These are phyloP conservation scores for Fundulus diaphanus DNA, from an alignment of 2,797 vertebrate species.

Conservation along the genomic window DNA sequence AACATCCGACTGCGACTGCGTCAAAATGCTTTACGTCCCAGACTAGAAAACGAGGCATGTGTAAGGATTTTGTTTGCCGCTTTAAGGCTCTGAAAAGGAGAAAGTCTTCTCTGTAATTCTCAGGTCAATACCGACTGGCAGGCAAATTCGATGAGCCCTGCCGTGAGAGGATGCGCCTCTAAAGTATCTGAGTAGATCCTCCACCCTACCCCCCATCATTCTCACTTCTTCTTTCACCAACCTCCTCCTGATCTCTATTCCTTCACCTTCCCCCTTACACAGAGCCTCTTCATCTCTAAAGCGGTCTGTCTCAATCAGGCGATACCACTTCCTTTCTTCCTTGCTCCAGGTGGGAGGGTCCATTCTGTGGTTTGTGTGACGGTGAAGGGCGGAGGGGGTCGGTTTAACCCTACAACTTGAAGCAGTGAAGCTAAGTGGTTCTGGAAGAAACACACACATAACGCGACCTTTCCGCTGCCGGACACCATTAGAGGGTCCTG, in stretches of 20 bases:
- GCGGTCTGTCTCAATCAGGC: conserved; percentile 74
- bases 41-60: conserved; percentile 39
- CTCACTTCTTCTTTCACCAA: conserved; percentile 25
- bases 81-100: conserved; percentile 12
- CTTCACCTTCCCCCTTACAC: conserved; percentile 34
- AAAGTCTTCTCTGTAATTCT: conserved; percentile 15
- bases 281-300: conserved; percentile 53
- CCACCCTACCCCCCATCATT: conserved; percentile 42
- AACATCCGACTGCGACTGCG: background rate
- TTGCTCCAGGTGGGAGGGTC: conserved; percentile 58
- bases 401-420: conserved; percentile 64
- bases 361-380: conserved; percentile 35
- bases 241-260: conserved; percentile 7
- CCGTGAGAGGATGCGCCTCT: conserved; percentile 29
- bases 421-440: conserved; percentile 18
- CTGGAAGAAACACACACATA: conserved; percentile 10
- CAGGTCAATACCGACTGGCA: conserved; percentile 2
- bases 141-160: conserved; percentile 4
- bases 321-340: conserved; percentile 45
- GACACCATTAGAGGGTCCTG: conserved; percentile 46
- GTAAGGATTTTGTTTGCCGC: conserved; percentile 3
- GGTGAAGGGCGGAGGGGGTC: conserved; percentile 12
- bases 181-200: conserved; percentile 38
- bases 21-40: conserved; percentile 43
- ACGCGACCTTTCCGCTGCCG: conserved; percentile 24